Evolutionary conservation across 23 tunicate genomes (phyloP), one percentile per base, ranked within the genome.

Genomic region (Styela clava): DNA sequence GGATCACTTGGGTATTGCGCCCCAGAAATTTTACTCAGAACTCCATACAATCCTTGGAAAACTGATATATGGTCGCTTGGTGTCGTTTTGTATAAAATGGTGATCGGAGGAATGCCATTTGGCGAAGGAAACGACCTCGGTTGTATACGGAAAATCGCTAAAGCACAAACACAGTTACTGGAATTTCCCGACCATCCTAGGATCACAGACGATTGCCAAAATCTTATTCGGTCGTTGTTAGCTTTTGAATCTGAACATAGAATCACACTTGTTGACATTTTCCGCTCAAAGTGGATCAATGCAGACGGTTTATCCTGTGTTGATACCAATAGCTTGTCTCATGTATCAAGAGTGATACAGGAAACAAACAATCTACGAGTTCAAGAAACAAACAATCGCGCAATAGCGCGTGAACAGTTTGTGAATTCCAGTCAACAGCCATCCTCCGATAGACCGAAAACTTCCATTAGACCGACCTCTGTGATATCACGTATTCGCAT

Each of bases 21-120:
- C 34, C 99, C 99, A 1, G 99, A 96, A 71, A 93, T 91, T 2
- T 69, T 96, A 7, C 89, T 68, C 9, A 78, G 90, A 80, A 93
- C 98, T 2, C 98, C 98, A 2, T 93, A 93, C 71, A 87, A 93
- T 33, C 98, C 98, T 1, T 88, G 88, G 82, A 93, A 93, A 69
- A 86, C 95, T 24, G 99, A 96, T 64, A 85, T 96, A 20, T 96
- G 99, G 99, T 87, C 99, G 1, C 85, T 96, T 33, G 99, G 99
- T 74, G 98, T 93, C 72, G 98, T 93, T 24, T 82, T 93, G 64
- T 93, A 93, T 81, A 93, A 87, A 78, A 93, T 93, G 98, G 73
- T 93, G 30, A 74, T 93, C 12, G 98, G 98, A 27, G 93, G 87
- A 81, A 93, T 93, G 98, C 98, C 98, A 33, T 93, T 93, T 69